Base-by-base conservation (phyloP, 2,888 invertebrate genomes). In the Busseola fusca region DNA sequence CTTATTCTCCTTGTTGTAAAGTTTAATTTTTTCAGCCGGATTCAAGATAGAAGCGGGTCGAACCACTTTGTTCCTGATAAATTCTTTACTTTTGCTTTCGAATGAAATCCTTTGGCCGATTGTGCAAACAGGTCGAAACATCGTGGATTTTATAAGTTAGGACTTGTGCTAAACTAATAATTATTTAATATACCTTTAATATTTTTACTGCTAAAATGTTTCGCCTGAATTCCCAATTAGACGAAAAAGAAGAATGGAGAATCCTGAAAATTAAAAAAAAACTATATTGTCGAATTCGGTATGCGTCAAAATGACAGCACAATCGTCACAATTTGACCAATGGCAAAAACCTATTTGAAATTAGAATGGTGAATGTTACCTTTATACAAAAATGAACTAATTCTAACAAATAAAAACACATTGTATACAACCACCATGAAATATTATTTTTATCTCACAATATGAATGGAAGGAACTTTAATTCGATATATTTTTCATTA, bases 1-100 rank as follows among this genome's bases (percentile, higher is more conserved):
- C 83, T 96, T 96, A 76, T 95, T 95, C 78, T 96, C 96, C 84
- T 91, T 95, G 77, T 96, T 91, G 83, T 93, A 94, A 72, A 93
- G 88, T 87, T 95, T 96, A 9, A 96, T 81, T 74, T 93, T 92
- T 73, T 96, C 94, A 6, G 92, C 93, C 76, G 93, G 94, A 83
- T 93, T 95, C 86, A 96, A 87, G 81, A 94, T 86, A 57, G 95
- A 94, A 86, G 93, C 89, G 59, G 95, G 91, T 74, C 86, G 89
- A 85, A 96, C 90, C 72, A 94, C 92, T 92, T 96, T 96, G 72
- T 86, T 92, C 78, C 96, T 91, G 81, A 93, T 83, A 73, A 93
- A 91, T 86, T 93, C 90, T 85, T 91, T 92, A 37, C 86, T 84
- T 82, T 87, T 87, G 37, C 86, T 88, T 76, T 93, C 88, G 64